Conservation (phyloP, 2,113 vertebrate species). For the Prietella phreatophila region DNA sequence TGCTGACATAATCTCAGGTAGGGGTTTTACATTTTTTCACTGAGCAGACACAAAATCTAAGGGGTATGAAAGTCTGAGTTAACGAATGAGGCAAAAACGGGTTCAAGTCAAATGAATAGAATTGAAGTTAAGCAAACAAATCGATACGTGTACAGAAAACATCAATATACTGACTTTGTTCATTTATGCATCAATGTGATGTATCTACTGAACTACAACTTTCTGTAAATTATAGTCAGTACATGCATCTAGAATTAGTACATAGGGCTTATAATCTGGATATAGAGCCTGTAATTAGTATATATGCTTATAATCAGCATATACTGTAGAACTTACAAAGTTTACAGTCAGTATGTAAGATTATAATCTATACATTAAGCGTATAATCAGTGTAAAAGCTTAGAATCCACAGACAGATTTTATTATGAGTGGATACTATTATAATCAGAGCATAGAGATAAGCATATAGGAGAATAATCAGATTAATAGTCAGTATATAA, state of each 20-base stretch:
- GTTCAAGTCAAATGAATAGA: neutral
- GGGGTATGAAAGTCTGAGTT: neutral
- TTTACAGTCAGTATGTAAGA: neutral
- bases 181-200: neutral
- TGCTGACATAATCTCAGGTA: slow-evolving; percentile 10
- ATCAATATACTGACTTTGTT: neutral
- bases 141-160: neutral
- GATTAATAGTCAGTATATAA: too few species aligned
- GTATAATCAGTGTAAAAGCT: neutral
- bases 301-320: neutral
- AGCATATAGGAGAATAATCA: too few species aligned
- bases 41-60: neutral
- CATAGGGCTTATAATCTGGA: neutral
- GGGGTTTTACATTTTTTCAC: neutral
- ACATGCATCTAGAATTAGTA: neutral
- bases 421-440: too few species aligned
- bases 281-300: too few species aligned
- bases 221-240: neutral
- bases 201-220: neutral
- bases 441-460: too few species aligned
- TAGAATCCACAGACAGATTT: neutral
- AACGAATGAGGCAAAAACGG: neutral
- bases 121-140: neutral
- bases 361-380: neutral
- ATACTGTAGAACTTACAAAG: too few species aligned